A percentile compares a stretch with the other conserved stretches of the same genome.
phyloP scores from a whole-genome alignment of 2,113 vertebrate genomes.

The Tor tambroides region DNA sequence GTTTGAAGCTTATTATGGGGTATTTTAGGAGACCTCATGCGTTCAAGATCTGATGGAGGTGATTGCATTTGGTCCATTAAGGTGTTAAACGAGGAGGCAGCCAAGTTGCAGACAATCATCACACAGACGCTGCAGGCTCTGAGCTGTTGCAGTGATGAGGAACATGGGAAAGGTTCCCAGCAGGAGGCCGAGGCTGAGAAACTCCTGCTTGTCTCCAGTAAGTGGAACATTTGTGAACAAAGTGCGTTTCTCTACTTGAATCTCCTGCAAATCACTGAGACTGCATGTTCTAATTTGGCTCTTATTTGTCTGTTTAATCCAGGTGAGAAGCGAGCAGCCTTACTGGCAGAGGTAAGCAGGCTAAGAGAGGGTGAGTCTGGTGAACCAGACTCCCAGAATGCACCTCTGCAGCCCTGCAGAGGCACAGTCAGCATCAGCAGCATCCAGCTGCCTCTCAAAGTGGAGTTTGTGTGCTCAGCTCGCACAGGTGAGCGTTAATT shows the following conservation, averaged over 20 bases:
- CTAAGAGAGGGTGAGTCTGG: slow-evolving; percentile 63
- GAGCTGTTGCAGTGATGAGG: slow-evolving; percentile 79
- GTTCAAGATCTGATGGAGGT: background rate
- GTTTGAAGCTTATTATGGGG: slow-evolving; percentile 57
- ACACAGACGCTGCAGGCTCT: slow-evolving; percentile 80
- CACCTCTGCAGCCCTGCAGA: slow-evolving; percentile 71
- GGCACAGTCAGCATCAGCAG: slow-evolving; percentile 74
- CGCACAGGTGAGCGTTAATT: slow-evolving; percentile 50
- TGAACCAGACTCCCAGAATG: slow-evolving; percentile 18
- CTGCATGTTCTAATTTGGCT: background rate
- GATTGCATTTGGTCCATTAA: slow-evolving; percentile 45
- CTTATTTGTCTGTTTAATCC: background rate
- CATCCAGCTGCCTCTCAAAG: slow-evolving; percentile 80
- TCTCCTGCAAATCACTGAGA: background rate
- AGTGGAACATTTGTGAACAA: background rate
- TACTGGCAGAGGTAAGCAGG: slow-evolving; percentile 71
- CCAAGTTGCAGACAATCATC: slow-evolving; percentile 75
- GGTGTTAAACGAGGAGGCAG: slow-evolving; percentile 75
- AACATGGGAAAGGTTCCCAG: slow-evolving; percentile 77
- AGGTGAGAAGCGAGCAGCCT: slow-evolving; percentile 77
- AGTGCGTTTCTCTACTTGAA: background rate
- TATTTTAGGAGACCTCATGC: background rate
- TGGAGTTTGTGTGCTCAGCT: slow-evolving; percentile 78
- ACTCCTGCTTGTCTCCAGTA: slow-evolving; percentile 79
- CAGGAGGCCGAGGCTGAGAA: slow-evolving; percentile 83